Evolutionary conservation across 1,140 invertebrate species (phyloP).

Genomic region (Belonocnema kinseyi): DNA sequence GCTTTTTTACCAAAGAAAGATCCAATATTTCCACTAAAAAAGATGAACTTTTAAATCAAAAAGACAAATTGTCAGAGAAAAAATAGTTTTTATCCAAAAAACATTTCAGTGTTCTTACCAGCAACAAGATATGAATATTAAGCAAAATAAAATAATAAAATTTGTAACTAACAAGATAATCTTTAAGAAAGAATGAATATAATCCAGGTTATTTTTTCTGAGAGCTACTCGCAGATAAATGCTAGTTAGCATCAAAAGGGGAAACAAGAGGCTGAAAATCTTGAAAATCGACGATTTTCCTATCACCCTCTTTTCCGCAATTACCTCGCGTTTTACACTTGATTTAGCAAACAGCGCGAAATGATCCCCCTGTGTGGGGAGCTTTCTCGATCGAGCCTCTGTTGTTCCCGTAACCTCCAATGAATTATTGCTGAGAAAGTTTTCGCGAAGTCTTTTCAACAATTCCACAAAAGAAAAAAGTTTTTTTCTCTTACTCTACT

Average conservation of each 20-base stretch:
- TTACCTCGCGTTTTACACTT: conserved; percentile 63
- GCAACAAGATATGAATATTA: too few relatives aligned
- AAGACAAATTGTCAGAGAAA: too few relatives aligned
- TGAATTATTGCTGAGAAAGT: conserved; percentile 64
- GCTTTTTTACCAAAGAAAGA: too few relatives aligned
- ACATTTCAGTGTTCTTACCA: too few relatives aligned
- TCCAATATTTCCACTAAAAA: too few relatives aligned
- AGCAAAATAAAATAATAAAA: too few relatives aligned
- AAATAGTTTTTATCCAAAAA: too few relatives aligned
- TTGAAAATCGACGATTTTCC: not conserved
- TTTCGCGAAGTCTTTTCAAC: conserved; percentile 45
- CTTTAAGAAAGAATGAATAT: too few relatives aligned
- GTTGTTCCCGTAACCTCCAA: conserved; percentile 39
- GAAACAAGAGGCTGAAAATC: conserved; percentile 19
- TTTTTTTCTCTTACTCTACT: conserved; percentile 30
- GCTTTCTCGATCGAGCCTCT: conserved; percentile 44
- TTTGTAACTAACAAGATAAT: too few relatives aligned
- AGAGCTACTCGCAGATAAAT: not conserved
- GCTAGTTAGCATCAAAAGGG: not conserved
- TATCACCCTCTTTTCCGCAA: conserved; percentile 46
- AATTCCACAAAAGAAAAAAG: conserved; percentile 26
- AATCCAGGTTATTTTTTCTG: not conserved
- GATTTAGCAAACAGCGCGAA: conserved; percentile 61
- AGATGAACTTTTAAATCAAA: too few relatives aligned
- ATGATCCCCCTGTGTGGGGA: conserved; percentile 46